Base-by-base conservation (phyloP, 2,888 invertebrate genomes). In the Epinotia brunnichana region DNA sequence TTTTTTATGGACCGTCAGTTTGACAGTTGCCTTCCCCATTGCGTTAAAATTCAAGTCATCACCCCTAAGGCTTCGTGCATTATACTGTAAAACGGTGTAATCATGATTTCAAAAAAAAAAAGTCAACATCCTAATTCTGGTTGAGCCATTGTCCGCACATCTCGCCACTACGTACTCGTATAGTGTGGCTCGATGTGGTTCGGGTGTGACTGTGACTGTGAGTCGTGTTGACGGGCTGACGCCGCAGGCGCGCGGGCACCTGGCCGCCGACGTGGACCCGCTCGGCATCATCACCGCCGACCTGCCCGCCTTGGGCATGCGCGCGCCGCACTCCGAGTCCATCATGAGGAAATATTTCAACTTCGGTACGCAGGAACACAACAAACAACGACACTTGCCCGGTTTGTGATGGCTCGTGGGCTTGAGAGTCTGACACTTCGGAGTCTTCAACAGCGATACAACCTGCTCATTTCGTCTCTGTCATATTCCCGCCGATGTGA, bases 261-360 rank as follows among this genome's bases (percentile, higher is more conserved):
- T 98, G 94, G 96, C 97, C 84, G 97, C 98, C 81, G 96, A 97
- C 88, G 94, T 98, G 94, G 98, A 99, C 94, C 98, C 99, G 81
- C 95, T 99, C 89, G 97, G 96, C 94, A 98, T 99, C 94, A 96
- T 95, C 92, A 95, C 95, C 93, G 95, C 95, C 85, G 95, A 95
- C 88, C 94, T 94, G 91, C 93, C 93, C 83, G 84, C 84, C 79
- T 87, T 93, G 87, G 93, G 93, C 88, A 88, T 91, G 91, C 91
- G 93, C 80, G 93, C 91, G 77, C 91, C 89, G 68, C 77, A 85
- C 89, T 92, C 92, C 88, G 94, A 94, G 90, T 92, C 92, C 89
- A 93, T 94, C 91, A 92, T 94, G 92, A 91, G 93, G 92, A 93
- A 93, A 92, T 93, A 93, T 92, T 93, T 92, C 92, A 92, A 91